Evolutionary conservation across 2,888 invertebrate genomes (phyloP), one percentile per base, ranked within the genome.

Genomic region (Pseudococcus jackbeardsleyi): DNA sequence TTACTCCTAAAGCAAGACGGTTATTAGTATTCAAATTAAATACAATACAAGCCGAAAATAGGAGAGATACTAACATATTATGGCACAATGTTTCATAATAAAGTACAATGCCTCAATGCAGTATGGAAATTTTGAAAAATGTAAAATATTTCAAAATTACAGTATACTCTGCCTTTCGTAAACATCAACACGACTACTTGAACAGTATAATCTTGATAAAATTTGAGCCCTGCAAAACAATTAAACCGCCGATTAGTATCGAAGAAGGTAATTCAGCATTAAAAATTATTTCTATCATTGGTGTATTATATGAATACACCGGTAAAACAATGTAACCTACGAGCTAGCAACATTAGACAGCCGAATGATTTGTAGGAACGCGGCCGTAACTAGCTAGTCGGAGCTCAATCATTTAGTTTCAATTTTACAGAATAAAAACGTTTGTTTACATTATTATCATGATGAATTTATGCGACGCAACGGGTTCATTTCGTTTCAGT

Each of bases 1-100:
- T 91, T 91, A 91, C 91, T 92, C 92, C 92, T 92, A 91, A 84
- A 92, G 92, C 90, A 90, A 89, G 91, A 90, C 89, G 19, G 22
- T 19, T 5, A 84, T 42, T 48, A 88, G 46, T 48, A 79, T 39
- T 77, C 0, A 82, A 26, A 33, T 85, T 0, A 19, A 12, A 33
- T 9, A 33, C 33, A 0, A 59, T 33, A 50, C 17, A 6, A 15
- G 19, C 17, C 4, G 7, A 46, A 2, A 19, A 19, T n/a, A 19
- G 0, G 9, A 84, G 48, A 19, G n/a, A 48, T 54, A 59, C 84
- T 50, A 11, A 82, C 79, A 82, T 82, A 82, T 82, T 82, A 82
- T 82, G 33, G 46, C 79, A 82, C 79, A 46, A 82, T 46, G 79
- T 82, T 82, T 82, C 79, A 82, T 82, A 82, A 82, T 82, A 82